A percentile compares a stretch with the other conserved stretches of the same genome.
Evolutionary conservation across 2,797 vertebrate genomes (phyloP).

Genomic region (Pelodytes ibericus): DNA sequence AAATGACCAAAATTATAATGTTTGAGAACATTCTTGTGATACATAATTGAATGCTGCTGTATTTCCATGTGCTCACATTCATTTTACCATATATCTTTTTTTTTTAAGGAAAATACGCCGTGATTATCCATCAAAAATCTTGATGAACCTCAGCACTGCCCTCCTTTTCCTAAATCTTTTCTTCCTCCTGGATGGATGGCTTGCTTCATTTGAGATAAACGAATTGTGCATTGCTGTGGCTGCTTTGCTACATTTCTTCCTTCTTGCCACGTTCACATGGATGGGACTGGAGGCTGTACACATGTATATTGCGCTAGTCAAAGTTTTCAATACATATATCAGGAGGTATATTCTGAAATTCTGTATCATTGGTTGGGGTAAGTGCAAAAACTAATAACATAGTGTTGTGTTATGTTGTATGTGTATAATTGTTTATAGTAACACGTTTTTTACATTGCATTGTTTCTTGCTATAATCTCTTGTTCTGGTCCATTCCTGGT

Average conservation of each 20-base stretch:
- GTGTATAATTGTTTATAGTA: too few species aligned
- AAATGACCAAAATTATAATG: too few species aligned
- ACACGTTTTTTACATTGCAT: too few species aligned
- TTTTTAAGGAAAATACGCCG: slow-evolving; percentile 84
- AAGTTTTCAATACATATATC: slow-evolving; percentile 98
- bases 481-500: too few species aligned
- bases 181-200: slow-evolving; percentile 92
- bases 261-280: slow-evolving; percentile 95
- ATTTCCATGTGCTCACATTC: background rate
- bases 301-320: slow-evolving; percentile 98
- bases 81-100: background rate
- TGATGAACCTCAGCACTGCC: slow-evolving; percentile 96
- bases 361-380: slow-evolving; percentile 96
- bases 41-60: too few species aligned
- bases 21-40: too few species aligned
- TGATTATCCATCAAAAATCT: slow-evolving; percentile 97
- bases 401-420: too few species aligned
- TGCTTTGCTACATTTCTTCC: slow-evolving; percentile 89
- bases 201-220: slow-evolving; percentile 76
- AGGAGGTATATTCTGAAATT: slow-evolving; percentile 95
- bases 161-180: slow-evolving; percentile 89
- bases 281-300: slow-evolving; percentile 97
- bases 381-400: slow-evolving; percentile 57
- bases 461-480: too few species aligned
- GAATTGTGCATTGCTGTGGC: slow-evolving; percentile 84